Conservation (phyloP, 1,140 invertebrate species). For the Scaptomyza montana region DNA sequence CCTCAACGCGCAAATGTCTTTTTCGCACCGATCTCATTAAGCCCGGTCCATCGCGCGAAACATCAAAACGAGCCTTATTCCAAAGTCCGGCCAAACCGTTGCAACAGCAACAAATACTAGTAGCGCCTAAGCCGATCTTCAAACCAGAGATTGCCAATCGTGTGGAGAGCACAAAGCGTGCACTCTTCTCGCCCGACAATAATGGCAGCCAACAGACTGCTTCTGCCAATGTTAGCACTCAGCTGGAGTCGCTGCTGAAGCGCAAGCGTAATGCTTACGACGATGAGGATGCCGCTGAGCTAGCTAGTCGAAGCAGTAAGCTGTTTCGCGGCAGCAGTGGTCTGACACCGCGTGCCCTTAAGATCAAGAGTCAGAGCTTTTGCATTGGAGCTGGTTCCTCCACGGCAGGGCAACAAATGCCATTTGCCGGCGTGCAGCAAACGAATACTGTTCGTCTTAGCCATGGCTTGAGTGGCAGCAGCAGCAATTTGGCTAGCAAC, state of each 20-base stretch:
- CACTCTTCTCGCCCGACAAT: constrained; percentile 84
- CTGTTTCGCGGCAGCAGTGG: constrained; percentile 61
- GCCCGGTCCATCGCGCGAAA: constrained; percentile 71
- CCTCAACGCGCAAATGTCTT: constrained; percentile 84
- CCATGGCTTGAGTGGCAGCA: constrained; percentile 51
- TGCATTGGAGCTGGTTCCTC: constrained; percentile 83
- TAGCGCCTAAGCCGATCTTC: constrained; percentile 61
- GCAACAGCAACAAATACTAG: constrained; percentile 14
- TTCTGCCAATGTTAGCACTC: constrained; percentile 47
- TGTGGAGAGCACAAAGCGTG: constrained; percentile 85
- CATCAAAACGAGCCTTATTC: constrained; percentile 86
- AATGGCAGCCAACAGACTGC: constrained; percentile 36
- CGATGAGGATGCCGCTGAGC: constrained; percentile 64
- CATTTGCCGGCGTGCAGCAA: constrained; percentile 8
- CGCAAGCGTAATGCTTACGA: constrained; percentile 69
- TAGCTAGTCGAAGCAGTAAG: constrained; percentile 74
- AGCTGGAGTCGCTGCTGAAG: constrained; percentile 69
- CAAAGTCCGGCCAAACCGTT: constrained; percentile 85
- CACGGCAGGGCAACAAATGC: constrained; percentile 35
- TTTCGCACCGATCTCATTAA: constrained; percentile 73
- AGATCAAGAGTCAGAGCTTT: constrained; percentile 83
- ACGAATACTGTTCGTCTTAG: constrained; percentile 29
- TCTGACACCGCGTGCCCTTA: constrained; percentile 74
- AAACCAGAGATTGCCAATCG: constrained; percentile 81
- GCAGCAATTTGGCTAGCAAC: constrained; percentile 36